Conservation (phyloP, 23 tunicate genomes). For the Diplosoma virens region DNA sequence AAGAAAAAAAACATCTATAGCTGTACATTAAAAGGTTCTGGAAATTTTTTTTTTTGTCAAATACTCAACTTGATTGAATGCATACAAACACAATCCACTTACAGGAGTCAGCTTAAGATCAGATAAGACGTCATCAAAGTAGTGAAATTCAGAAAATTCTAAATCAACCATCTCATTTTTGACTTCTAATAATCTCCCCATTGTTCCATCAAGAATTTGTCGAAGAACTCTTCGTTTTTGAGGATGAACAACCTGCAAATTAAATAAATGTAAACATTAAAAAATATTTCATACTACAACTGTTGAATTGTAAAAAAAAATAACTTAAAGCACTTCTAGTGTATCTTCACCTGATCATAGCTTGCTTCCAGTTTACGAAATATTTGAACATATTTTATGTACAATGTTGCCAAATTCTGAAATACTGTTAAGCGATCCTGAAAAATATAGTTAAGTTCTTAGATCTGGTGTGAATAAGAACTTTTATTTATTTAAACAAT, state of each 20-base stretch:
- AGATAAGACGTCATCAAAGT: conserved; percentile 91
- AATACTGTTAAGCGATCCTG: conserved; percentile 80
- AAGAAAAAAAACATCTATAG: too few relatives aligned
- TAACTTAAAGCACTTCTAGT: not conserved
- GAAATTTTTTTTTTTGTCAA: too few relatives aligned
- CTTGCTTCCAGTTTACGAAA: conserved; percentile 78
- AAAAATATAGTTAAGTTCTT: not conserved
- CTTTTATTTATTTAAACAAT: too few relatives aligned
- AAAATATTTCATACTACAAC: not conserved
- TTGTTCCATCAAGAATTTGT: conserved; percentile 87
- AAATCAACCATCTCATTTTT: conserved; percentile 95
- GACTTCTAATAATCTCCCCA: conserved; percentile 92
- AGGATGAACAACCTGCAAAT: conserved; percentile 89
- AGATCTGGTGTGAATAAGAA: not conserved
- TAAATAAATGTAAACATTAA: not conserved
- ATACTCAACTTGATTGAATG: too few relatives aligned
- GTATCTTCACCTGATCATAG: conserved; percentile 70
- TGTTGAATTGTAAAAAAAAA: not conserved
- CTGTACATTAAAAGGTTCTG: too few relatives aligned
- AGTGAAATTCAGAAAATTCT: conserved; percentile 97
- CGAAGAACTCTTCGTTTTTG: conserved; percentile 88
- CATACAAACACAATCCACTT: too few relatives aligned
- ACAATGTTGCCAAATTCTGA: conserved; percentile 87
- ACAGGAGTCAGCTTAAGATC: conserved; percentile 94
- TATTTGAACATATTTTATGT: conserved; percentile 92